phyloP scores from a whole-genome alignment of 2,797 vertebrate species.

The Rhinella marina region DNA sequence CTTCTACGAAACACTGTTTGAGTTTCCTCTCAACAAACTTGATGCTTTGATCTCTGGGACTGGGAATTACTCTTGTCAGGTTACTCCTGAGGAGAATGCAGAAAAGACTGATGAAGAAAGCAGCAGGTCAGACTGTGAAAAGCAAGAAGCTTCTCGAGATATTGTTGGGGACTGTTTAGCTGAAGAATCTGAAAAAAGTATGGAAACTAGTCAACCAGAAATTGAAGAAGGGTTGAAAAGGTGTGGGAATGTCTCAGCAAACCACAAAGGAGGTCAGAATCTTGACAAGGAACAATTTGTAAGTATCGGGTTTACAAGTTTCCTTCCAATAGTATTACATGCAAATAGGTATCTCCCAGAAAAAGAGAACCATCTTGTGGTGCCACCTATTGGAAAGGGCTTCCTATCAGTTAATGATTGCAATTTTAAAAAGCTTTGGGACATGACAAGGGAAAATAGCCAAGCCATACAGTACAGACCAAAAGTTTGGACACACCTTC shows the following conservation, averaged over 20 bases:
- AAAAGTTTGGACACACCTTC: too few relatives aligned
- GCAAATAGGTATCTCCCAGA: too few relatives aligned
- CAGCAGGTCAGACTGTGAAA: constrained; percentile 68
- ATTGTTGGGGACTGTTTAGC: constrained; percentile 64
- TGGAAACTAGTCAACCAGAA: constrained; percentile 66
- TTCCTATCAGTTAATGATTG: too few relatives aligned
- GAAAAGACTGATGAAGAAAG: constrained; percentile 62
- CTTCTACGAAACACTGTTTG: constrained; percentile 86
- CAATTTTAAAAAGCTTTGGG: too few relatives aligned
- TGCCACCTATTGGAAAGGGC: too few relatives aligned
- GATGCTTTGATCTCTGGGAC: constrained; percentile 87
- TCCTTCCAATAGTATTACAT: too few relatives aligned
- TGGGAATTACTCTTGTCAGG: constrained; percentile 77
- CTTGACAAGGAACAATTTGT: constrained; percentile 79
- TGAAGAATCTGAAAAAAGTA: constrained; percentile 41
- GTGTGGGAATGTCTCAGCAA: constrained; percentile 65
- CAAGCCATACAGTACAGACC: too few relatives aligned
- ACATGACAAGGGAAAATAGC: too few relatives aligned
- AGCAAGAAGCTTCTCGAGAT: constrained; percentile 63
- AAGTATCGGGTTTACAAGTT: constrained; percentile 57
- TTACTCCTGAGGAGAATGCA: constrained; percentile 68
- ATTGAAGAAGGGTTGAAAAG: constrained; percentile 68
- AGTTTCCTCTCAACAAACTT: constrained; percentile 92
- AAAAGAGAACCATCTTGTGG: too few relatives aligned
- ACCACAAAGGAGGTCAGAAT: constrained; percentile 75